Conservation (phyloP, 2,888 invertebrate genomes). For the Hydriomena furcata region DNA sequence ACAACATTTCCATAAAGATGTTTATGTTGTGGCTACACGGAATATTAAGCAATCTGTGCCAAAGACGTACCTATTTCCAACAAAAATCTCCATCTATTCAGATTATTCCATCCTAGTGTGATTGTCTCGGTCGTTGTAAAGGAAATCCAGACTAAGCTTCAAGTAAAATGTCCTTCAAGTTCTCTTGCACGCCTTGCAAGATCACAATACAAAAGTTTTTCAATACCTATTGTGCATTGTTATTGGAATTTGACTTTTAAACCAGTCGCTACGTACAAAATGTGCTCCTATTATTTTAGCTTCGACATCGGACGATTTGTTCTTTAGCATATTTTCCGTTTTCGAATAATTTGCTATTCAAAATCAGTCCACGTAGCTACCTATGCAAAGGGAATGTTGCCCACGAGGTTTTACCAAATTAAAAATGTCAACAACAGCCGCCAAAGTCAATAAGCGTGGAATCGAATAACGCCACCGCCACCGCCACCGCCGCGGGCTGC, state of each 20-base stretch:
- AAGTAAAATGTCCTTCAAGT: no score
- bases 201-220: no score
- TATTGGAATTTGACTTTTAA: no score
- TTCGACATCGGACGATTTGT: no score
- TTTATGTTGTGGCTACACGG: background rate
- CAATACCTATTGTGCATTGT: no score
- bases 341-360: background rate
- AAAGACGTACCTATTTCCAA: background rate
- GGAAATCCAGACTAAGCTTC: background rate
- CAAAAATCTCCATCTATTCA: background rate
- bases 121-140: background rate
- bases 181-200: no score
- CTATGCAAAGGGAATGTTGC: background rate
- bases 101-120: no score
- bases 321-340: no score
- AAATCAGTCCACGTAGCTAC: background rate
- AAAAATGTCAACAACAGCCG: slow-evolving; percentile 1
- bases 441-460: background rate
- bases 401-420: slow-evolving; percentile 2
- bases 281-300: no score
- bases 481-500: background rate
- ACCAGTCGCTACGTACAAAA: no score
- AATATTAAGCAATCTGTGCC: background rate
- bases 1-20: slow-evolving; percentile 6
- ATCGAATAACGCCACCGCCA: no score